Percentiles rank a stretch among this genome's conserved stretches.
Conservation (phyloP, 2,797 vertebrate species). For the Ctenopoma kingsleyae region DNA sequence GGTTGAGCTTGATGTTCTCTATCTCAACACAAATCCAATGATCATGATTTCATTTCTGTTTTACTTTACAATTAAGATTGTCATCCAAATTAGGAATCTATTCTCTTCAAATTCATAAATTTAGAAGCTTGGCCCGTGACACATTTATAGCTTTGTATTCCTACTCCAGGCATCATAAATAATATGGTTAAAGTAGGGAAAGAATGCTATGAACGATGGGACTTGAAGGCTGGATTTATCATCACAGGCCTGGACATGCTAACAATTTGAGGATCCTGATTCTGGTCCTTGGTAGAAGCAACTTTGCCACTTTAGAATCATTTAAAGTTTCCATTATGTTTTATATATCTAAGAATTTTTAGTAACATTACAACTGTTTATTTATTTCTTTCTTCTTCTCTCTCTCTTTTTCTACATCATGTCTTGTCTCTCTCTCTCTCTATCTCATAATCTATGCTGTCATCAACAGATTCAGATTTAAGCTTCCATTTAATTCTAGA, state of each 20-base stretch:
- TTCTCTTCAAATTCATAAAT: background rate
- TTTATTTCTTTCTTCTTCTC: background rate
- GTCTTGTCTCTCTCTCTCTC: slow-evolving; percentile 24
- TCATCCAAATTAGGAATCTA: background rate
- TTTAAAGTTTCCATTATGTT: slow-evolving; percentile 12
- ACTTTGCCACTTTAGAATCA: slow-evolving; percentile 5
- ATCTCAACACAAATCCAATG: no score
- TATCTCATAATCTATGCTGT: slow-evolving; percentile 53
- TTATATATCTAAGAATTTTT: slow-evolving; percentile 10
- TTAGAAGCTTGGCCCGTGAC: slow-evolving; percentile 2
- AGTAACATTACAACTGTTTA: slow-evolving; percentile 10
- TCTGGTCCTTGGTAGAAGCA: background rate
- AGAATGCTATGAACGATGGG: slow-evolving; percentile 6
- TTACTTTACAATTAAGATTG: background rate
- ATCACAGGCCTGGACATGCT: slow-evolving; percentile 20
- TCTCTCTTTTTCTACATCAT: slow-evolving; percentile 9
- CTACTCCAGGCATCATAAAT: slow-evolving; percentile 26
- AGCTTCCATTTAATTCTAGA: slow-evolving; percentile 51
- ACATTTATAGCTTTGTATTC: slow-evolving; percentile 9
- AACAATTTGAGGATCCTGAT: background rate
- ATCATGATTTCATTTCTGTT: background rate
- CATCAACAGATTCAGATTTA: slow-evolving; percentile 60
- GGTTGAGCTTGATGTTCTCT: no score
- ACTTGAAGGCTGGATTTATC: background rate
- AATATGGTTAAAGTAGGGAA: slow-evolving; percentile 7